These are phyloP conservation scores for Oxytorus armatus DNA, from an alignment of 2,888 invertebrate species.

Conservation along the genomic window DNA sequence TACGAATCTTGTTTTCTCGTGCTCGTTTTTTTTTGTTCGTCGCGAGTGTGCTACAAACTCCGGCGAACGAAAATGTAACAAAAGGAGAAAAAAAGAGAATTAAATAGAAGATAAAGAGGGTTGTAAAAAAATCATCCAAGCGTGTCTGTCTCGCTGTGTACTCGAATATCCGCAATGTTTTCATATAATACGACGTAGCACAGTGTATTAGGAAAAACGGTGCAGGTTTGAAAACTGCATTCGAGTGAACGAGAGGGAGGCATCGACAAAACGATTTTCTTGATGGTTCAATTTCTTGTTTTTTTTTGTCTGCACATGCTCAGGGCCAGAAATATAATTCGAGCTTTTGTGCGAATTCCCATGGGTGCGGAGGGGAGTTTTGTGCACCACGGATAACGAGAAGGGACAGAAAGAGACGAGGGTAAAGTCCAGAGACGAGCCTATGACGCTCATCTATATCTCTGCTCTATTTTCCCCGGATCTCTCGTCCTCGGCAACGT, in stretches of 20 bases:
- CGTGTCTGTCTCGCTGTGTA: conserved; percentile 38
- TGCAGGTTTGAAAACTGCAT: background rate
- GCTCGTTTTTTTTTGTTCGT: background rate
- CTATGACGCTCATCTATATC: conserved; percentile 17
- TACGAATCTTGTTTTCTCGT: no score
- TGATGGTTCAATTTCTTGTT: conserved; percentile 31
- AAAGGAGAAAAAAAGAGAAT: conserved; percentile 5
- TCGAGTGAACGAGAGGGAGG: conserved; percentile 9
- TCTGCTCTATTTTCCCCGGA: conserved; percentile 34
- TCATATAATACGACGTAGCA: conserved; percentile 13
- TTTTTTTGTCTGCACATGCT: background rate
- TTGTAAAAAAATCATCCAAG: conserved; percentile 45
- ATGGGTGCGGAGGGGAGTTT: conserved; percentile 44
- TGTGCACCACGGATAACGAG: conserved; percentile 39
- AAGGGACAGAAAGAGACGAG: conserved; percentile 28
- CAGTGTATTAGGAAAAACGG: background rate
- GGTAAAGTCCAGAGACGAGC: conserved; percentile 18
- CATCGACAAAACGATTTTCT: conserved; percentile 39
- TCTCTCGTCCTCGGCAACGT: conserved; percentile 43
- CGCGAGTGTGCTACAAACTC: background rate
- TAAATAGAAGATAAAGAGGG: conserved; percentile 16
- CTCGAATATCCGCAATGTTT: conserved; percentile 21
- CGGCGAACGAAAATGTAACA: conserved; percentile 38
- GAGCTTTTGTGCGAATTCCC: conserved; percentile 47
- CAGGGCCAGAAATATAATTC: conserved; percentile 39